Base-by-base conservation (phyloP, 1,140 invertebrate genomes). In the Meloidogyne chitwoodi region DNA sequence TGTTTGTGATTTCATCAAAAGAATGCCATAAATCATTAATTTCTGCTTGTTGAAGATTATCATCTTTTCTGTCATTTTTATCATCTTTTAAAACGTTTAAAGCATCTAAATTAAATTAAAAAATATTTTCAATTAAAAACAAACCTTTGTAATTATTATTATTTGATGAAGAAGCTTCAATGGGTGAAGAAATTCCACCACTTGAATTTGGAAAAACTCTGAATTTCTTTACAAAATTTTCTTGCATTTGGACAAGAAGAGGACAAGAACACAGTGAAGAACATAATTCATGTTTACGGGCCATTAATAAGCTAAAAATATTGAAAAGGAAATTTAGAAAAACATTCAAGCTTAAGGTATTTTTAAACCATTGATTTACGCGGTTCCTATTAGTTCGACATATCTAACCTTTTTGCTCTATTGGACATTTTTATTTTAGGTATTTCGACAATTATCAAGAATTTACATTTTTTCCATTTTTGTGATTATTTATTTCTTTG, bases 181-280 rank as follows among this genome's bases (percentile, higher is more conserved):
- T n/a, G n/a, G n/a, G n/a, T n/a, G n/a, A n/a, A n/a, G n/a, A n/a
- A n/a, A n/a, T n/a, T n/a, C n/a, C n/a, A n/a, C 19, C 44, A 6
- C 10, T 71, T 24, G 48, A 34, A 14, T 71, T 71, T n/a, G 31
- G 38, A 71, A 22, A 24, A 24, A 73, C 70, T 31, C 29, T 41
- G 22, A 73, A 73, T n/a, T 73, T 73, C 16, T 24, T 38, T 12
- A 73, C 56, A 73, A 73, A 73, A 62, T 61, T 73, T n/a, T 73
- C 70, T 24, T 73, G 70, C 70, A 73, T 73, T 73, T 73, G 61
- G 1, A 29, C 4, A 10, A 73, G n/a, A 16, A 64, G 34, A 34
- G 16, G 22, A 34, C 70, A 73, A 22, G 56, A 73, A 64, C 70
- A 73, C 5, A 73, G 64, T 22, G 70, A 73, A 10, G 70, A 73